These are phyloP conservation scores for Centruroides sculpturatus DNA, from an alignment of 1,140 invertebrate genomes.

Conservation along the genomic window DNA sequence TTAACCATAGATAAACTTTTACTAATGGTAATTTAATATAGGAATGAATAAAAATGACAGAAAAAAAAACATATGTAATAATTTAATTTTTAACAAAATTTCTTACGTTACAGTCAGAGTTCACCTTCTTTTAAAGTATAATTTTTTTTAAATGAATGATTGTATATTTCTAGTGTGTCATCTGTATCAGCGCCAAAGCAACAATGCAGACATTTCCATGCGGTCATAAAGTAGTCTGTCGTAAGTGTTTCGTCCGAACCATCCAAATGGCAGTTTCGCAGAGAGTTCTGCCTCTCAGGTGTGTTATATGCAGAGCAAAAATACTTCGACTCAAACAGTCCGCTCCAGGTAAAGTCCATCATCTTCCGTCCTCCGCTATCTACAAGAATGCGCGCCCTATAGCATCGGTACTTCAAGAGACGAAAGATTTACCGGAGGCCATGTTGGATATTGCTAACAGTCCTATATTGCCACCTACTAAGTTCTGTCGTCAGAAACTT, in stretches of 20 bases:
- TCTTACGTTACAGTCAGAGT: too few species aligned
- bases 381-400: background rate
- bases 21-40: too few species aligned
- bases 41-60: too few species aligned
- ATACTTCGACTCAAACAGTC: conserved; percentile 64
- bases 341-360: conserved; percentile 7
- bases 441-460: background rate
- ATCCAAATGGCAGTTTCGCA: conserved; percentile 92
- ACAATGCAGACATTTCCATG: conserved; percentile 94
- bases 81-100: too few species aligned
- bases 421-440: too few species aligned
- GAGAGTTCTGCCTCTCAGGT: conserved; percentile 71
- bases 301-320: conserved; percentile 83
- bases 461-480: background rate
- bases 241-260: conserved; percentile 92
- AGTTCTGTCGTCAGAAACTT: background rate
- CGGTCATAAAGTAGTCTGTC: conserved; percentile 84
- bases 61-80: too few species aligned
- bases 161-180: conserved; percentile 62
- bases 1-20: too few species aligned
- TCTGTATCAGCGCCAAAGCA: conserved; percentile 85
- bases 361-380: background rate
- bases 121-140: too few species aligned
- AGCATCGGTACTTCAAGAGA: background rate
- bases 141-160: too few species aligned